Conservation (phyloP, 1,140 invertebrate genomes). For the Hestina assimilis region DNA sequence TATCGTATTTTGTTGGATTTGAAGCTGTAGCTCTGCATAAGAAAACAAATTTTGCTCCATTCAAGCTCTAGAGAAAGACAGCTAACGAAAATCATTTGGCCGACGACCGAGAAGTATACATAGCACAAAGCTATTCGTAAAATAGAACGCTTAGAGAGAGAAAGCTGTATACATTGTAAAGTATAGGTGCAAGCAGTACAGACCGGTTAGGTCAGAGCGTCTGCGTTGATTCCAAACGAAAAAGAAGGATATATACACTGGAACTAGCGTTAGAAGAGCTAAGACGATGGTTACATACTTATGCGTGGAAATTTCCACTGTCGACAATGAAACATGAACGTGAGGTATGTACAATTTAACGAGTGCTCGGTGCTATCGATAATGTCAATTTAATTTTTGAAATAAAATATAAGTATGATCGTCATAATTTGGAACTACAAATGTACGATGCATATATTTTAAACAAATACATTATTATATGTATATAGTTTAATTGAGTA, state of each 20-base stretch:
- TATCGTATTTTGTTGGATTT: constrained; percentile 74
- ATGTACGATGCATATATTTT: no score
- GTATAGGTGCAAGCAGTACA: constrained; percentile 43
- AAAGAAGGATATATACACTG: constrained; percentile 45
- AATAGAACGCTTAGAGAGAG: constrained; percentile 71
- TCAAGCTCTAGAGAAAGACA: constrained; percentile 77
- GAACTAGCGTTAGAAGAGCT: constrained; percentile 45
- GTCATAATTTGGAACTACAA: no score
- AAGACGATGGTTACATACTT: constrained; percentile 65
- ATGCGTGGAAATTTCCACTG: constrained; percentile 75
- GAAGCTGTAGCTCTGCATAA: constrained; percentile 75
- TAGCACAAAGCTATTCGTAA: constrained; percentile 77
- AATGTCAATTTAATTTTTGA: not conserved
- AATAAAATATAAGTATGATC: not conserved
- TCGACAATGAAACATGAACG: constrained; percentile 74
- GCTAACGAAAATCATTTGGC: constrained; percentile 75
- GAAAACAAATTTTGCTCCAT: constrained; percentile 73
- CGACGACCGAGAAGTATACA: constrained; percentile 78
- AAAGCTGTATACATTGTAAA: constrained; percentile 45
- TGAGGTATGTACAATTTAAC: constrained; percentile 38
- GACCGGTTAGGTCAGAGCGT: constrained; percentile 67
- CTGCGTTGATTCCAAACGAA: constrained; percentile 62
- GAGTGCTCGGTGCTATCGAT: constrained; percentile 26
- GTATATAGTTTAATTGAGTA: no score
- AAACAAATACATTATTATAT: no score